These are phyloP conservation scores for Aegithalos caudatus DNA, from an alignment of 2,113 vertebrate genomes.

Conservation along the genomic window DNA sequence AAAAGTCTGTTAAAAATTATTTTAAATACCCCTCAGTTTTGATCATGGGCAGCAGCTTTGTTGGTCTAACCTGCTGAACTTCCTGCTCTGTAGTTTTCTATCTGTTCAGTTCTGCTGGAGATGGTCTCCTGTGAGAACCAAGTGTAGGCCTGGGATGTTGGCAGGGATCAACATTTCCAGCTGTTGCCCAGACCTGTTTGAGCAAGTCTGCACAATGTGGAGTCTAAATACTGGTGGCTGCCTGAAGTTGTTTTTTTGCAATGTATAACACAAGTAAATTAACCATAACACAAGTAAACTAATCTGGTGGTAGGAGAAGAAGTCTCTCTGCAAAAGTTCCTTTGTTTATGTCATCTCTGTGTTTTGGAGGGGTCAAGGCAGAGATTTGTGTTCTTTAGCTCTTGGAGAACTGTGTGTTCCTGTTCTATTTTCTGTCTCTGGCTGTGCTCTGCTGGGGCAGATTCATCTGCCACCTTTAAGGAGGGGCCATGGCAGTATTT, in stretches of 20 bases:
- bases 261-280: not conserved
- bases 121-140: slow-evolving; percentile 7
- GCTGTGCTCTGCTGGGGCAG: not conserved
- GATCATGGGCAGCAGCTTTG: not conserved
- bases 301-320: not conserved
- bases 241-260: not conserved
- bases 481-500: not conserved
- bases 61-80: not conserved
- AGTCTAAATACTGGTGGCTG: not conserved
- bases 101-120: not conserved
- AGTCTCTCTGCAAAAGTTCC: not conserved
- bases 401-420: not conserved
- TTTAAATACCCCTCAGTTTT: not conserved
- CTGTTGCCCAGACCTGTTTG: slow-evolving; percentile 27
- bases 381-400: not conserved
- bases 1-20: not conserved
- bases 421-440: not conserved
- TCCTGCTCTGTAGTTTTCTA: not conserved
- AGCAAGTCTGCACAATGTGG: not conserved
- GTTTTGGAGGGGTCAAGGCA: not conserved
- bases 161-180: not conserved
- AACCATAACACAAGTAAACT: not conserved
- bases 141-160: not conserved
- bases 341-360: not conserved
- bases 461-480: not conserved